Evolutionary conservation across 2,797 vertebrate species (phyloP), one percentile per base, ranked within the genome.

Genomic region (Parambassis ranga): DNA sequence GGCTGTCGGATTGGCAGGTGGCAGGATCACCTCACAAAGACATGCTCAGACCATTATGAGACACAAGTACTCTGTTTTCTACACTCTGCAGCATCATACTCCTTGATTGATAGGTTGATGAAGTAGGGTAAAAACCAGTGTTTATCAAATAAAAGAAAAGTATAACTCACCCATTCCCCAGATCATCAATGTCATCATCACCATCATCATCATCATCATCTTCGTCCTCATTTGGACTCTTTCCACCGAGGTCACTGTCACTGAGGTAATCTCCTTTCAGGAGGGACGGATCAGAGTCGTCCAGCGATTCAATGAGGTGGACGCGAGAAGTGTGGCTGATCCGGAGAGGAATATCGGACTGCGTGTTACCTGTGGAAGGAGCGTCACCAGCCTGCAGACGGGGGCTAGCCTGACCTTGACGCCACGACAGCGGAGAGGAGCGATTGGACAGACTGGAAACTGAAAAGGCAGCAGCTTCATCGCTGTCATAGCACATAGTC

Each of bases 401-500:
- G 0, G 97, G 97, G 72, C 96, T 98, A 4, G 97, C 94, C 82
- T 98, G 96, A 48, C 96, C 96, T 0, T 97, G 96, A 53, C 95
- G 95, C 96, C 97, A 98, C 2, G 96, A 98, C 31, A 98, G 81
- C 0, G 95, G 96, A 0, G 97, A 98, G 0, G 97, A 98, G 73
- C 95, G 94, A 75, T 96, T 98, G 37, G 97, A 98, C 8, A 96
- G 81, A 66, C 95, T 97, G 82, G 95, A 96, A 30, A 97, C 81
- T 2, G 96, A 96, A 67, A 94, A 94, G 0, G 94, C 86, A 41
- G 96, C 96, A 53, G 95, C 93, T 15, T 98, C 96, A 0, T 98
- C 96, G 0, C 96, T 97, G 90, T 98, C 96, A 0, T 98, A 98
- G 89, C 94, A 96, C 64, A 82, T 71, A 32, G 86, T 89, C 74